A percentile compares a stretch with the other conserved stretches of the same genome.
Conservation (phyloP, 2,888 invertebrate genomes). For the Pachliopta kotzebuea region DNA sequence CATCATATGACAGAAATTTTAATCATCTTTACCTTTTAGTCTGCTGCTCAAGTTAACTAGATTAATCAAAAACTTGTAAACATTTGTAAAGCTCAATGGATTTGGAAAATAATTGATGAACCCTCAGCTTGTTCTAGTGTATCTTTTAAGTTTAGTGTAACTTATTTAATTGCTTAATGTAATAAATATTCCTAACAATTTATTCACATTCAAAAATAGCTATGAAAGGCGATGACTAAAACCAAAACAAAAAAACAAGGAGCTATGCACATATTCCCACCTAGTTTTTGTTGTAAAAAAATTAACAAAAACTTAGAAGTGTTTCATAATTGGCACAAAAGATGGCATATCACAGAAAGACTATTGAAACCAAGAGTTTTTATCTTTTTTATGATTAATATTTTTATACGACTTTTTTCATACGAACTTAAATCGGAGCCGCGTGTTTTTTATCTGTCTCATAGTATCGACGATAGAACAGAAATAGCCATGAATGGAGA, state of each 20-base stretch:
- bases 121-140: background rate
- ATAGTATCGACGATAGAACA: slow-evolving; percentile 51
- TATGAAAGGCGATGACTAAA: slow-evolving; percentile 10
- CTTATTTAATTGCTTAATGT: too few relatives aligned
- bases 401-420: slow-evolving; percentile 67
- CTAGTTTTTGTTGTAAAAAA: slow-evolving; percentile 53
- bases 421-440: slow-evolving; percentile 50
- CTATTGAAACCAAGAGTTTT: slow-evolving; percentile 55
- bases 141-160: too few relatives aligned
- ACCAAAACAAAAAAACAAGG: slow-evolving; percentile 23
- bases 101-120: slow-evolving; percentile 5
- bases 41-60: slow-evolving; percentile 13
- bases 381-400: slow-evolving; percentile 70
- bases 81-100: background rate
- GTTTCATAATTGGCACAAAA: slow-evolving; percentile 77
- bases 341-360: slow-evolving; percentile 66
- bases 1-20: slow-evolving; percentile 4
- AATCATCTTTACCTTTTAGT: slow-evolving; percentile 17
- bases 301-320: slow-evolving; percentile 49
- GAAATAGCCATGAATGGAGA: slow-evolving; percentile 45
- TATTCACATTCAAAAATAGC: background rate
- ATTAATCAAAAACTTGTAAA: slow-evolving; percentile 14
- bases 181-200: background rate
- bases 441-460: slow-evolving; percentile 60
- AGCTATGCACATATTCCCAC: slow-evolving; percentile 58